Evolutionary conservation across 1,140 invertebrate genomes (phyloP), one percentile per base, ranked within the genome.

Genomic region (Gerris buenoi): DNA sequence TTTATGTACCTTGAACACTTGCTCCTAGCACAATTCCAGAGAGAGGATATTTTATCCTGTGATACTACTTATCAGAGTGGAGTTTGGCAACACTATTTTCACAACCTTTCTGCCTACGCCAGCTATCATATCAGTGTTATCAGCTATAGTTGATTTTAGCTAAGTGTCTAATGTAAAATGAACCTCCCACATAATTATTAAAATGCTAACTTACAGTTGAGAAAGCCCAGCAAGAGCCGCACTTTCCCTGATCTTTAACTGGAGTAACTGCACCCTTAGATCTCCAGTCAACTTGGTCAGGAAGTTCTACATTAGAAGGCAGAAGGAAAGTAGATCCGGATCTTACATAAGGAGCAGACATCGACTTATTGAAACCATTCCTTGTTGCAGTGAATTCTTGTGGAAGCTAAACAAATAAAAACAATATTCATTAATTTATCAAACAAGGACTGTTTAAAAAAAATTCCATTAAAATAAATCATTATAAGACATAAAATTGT

Each of bases 241-340:
- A 88, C 70, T 84, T 82, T 72, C 88, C 91, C 82, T 98, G 95
- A 81, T 98, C 88, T 79, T 97, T 97, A 60, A 98, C 83, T 1
- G 81, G 81, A 27, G 94, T 98, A 23, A 98, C 93, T 70, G 89
- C 90, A 57, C 93, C 93, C 68, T 88, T 78, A 63, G 82, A 73
- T 72, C 90, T 84, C 95, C 95, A 98, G 78, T 98, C 94, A 33
- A 88, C 80, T 22, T 28, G 68, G 23, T 81, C 77, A 13, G 93
- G 90, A 28, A 93, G 57, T 67, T 81, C 74, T 33, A 91, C 84
- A 79, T 91, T 83, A 18, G 84, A 85, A 15, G 91, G 87, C 59
- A 81, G 73, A 63, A 95, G 82, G 77, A 86, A 95, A 63, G 82
- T 85, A 2, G 84, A 63, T 22, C 64, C 65, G 27, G 23, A 13